These are phyloP conservation scores for Amaurobius ferox DNA, from an alignment of 2,888 invertebrate genomes.

Conservation along the genomic window DNA sequence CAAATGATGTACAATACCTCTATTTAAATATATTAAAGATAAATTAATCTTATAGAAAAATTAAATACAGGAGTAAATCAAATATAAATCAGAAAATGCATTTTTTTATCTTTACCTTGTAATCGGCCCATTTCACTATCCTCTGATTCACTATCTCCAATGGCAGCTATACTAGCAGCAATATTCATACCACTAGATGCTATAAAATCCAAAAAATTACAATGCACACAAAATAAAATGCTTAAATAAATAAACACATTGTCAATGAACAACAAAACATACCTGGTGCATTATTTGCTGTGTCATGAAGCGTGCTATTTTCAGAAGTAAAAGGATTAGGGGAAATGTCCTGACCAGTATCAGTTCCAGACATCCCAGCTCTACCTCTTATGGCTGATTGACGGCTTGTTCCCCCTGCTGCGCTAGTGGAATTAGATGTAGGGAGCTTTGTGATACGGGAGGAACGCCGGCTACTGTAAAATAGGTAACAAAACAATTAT, in stretches of 20 bases:
- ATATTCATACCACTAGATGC: constrained; percentile 68
- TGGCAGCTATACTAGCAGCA: constrained; percentile 74
- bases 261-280: neutral
- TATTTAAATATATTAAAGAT: too few species aligned
- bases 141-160: constrained; percentile 83
- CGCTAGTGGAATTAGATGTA: constrained; percentile 73
- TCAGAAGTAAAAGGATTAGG: constrained; percentile 63
- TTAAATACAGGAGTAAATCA: too few species aligned
- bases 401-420: constrained; percentile 73
- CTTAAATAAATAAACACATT: neutral
- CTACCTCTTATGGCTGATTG: constrained; percentile 68
- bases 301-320: constrained; percentile 39
- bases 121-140: constrained; percentile 96
- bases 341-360: constrained; percentile 70
- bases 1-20: too few species aligned
- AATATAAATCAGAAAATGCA: too few species aligned
- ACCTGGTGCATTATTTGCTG: constrained; percentile 41
- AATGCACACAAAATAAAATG: neutral
- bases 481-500: too few species aligned
- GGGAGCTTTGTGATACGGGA: constrained; percentile 79
- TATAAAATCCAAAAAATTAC: constrained; percentile 26
- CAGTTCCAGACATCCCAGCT: constrained; percentile 72
- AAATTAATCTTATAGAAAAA: too few species aligned
- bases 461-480: constrained; percentile 78
- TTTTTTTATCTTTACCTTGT: constrained; percentile 82